Base-by-base conservation (phyloP, 2,113 vertebrate genomes). In the Saccopteryx bilineata region DNA sequence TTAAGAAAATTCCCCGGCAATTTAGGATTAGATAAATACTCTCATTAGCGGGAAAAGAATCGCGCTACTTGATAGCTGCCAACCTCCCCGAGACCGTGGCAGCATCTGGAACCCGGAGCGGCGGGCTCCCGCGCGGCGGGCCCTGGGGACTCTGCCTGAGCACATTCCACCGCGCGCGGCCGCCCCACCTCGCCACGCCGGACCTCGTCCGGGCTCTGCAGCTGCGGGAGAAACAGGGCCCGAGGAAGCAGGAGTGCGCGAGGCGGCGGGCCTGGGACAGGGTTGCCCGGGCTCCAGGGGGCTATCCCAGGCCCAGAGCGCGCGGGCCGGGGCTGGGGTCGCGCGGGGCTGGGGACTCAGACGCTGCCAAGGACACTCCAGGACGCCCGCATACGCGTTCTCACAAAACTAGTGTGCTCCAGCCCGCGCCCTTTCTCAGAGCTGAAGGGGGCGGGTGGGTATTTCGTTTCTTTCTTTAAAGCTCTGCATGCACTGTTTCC, bases 11-110 rank as follows among this genome's bases (percentile, higher is more conserved):
- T 99, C 99, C 98, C 98, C 98, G 98, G 98, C 99, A 99, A 99
- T 99, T 99, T 99, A 98, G 99, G 99, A 99, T 99, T 99, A 99
- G 98, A 99, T 98, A 99, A 99, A 99, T 99, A 98, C 98, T 99
- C 98, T 99, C 98, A 98, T 99, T 98, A 98, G 98, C 23, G 15
- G 13, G 28, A 83, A 21, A 60, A 5, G 0, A 7, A 7, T 15
- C 66, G 21, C 98, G 99, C 98, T 98, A 99, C 98, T 98, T 98
- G 99, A 99, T 99, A 98, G 98, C 98, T 98, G 98, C 98, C 99
- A 98, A 98, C 98, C 99, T 98, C 74, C 98, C 98, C 94, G 96
- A 92, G 98, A 94, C 98, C 98, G 98, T 97, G 98, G 98, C 95
- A 84, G 98, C 98, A 97, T 98, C 98, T 98, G 97, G 98, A 98